Evolutionary conservation across 2,113 vertebrate genomes (phyloP).

Genomic region (Phyllostomus hastatus): DNA sequence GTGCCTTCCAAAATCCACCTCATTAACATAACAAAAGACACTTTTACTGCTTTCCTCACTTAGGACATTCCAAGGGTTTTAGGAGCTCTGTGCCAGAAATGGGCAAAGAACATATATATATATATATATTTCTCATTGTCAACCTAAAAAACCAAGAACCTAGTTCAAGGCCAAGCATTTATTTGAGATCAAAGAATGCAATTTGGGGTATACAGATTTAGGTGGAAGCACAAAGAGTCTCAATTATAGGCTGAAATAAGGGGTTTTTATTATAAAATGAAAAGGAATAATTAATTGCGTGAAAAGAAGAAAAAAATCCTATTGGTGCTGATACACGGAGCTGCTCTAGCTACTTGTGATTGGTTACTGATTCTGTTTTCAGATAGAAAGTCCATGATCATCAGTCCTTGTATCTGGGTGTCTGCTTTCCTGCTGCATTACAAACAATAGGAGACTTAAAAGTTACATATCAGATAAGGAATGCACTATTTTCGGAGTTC

Average conservation of each 20-base stretch:
- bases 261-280: neutral
- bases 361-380: neutral
- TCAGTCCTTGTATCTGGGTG: neutral
- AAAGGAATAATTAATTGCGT: neutral
- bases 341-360: neutral
- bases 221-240: neutral
- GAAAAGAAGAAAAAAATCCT: neutral
- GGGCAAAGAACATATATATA: neutral
- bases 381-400: neutral
- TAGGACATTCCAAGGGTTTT: neutral
- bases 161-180: neutral
- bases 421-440: neutral
- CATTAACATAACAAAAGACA: neutral
- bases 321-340: neutral
- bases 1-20: neutral
- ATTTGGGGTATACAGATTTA: neutral
- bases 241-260: neutral
- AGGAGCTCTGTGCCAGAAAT: neutral
- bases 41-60: neutral
- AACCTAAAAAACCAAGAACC: neutral
- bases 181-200: neutral
- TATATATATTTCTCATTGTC: neutral
- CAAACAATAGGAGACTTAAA: neutral
- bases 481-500: neutral
- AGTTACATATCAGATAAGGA: neutral